Evolutionary conservation across 2,797 vertebrate genomes (phyloP).

Genomic region (Botia kubotai): DNA sequence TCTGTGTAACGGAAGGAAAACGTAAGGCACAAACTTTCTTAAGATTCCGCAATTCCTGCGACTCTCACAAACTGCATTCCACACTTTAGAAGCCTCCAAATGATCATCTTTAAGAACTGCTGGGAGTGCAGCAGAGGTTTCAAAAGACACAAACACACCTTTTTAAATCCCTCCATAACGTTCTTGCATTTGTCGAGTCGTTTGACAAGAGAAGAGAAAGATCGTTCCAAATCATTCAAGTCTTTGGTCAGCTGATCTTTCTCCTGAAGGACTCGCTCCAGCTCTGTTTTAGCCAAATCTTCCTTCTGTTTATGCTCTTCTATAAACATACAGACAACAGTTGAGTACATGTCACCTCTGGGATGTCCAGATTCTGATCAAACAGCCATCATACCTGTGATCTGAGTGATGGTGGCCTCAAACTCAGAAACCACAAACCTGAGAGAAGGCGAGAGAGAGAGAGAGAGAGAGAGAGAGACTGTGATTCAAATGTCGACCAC

Average conservation of each 20-base stretch:
- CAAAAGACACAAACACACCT: slow-evolving; percentile 69
- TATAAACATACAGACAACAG: slow-evolving; percentile 58
- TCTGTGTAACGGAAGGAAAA: slow-evolving; percentile 72
- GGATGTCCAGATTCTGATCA: neutral
- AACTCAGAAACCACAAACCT: slow-evolving; percentile 88
- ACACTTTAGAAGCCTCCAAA: too few species aligned
- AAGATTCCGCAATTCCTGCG: too few species aligned
- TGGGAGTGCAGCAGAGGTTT: too few species aligned
- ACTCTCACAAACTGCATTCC: too few species aligned
- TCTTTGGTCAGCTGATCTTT: slow-evolving; percentile 85
- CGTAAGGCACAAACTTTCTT: neutral
- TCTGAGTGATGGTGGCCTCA: slow-evolving; percentile 82
- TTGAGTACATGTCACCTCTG: too few species aligned
- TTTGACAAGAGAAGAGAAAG: slow-evolving; percentile 90
- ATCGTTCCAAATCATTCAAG: slow-evolving; percentile 85
- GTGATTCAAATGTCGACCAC: too few species aligned
- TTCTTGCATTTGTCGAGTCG: slow-evolving; percentile 92
- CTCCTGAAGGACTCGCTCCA: slow-evolving; percentile 78
- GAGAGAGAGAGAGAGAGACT: neutral
- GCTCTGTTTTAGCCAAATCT: slow-evolving; percentile 73
- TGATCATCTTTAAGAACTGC: too few species aligned
- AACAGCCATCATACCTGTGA: slow-evolving; percentile 77
- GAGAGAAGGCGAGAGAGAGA: neutral
- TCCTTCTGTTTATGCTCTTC: slow-evolving; percentile 84
- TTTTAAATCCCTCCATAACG: slow-evolving; percentile 86